A percentile compares a stretch with the other conserved stretches of the same genome.
Conservation (phyloP, 2,888 invertebrate genomes). For the Chymomyza amoena region DNA sequence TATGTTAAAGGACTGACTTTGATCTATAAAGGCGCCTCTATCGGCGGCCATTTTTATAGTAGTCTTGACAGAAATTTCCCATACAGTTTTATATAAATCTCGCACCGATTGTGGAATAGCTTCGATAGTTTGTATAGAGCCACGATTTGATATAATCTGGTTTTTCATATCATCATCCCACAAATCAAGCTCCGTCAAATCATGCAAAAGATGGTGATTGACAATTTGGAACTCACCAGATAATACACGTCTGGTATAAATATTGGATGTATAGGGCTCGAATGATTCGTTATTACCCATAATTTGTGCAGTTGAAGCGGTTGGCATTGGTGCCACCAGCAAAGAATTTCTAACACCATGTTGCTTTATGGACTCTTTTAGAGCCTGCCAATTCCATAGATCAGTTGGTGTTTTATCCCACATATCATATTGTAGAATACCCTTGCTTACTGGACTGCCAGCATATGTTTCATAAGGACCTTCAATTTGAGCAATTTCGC, state of each 20-base stretch:
- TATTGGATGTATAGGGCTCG: constrained; percentile 98
- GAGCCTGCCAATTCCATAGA: constrained; percentile 91
- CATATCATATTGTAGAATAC: constrained; percentile 98
- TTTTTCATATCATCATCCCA: constrained; percentile 99
- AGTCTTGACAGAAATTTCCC: constrained; percentile 97
- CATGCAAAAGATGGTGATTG: constrained; percentile 96
- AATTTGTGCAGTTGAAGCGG: constrained; percentile 99
- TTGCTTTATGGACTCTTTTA: constrained; percentile 91
- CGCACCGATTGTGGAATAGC: constrained; percentile 91
- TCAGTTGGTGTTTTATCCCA: constrained; percentile 93
- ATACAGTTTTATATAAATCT: constrained; percentile 95
- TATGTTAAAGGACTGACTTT: constrained; percentile 98
- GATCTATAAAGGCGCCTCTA: constrained; percentile 98
- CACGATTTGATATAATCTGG: constrained; percentile 92
- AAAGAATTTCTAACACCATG: constrained; percentile 96
- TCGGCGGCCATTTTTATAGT: constrained; percentile 98
- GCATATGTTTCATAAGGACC: constrained; percentile 95
- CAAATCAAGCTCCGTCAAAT: constrained; percentile 92
- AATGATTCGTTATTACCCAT: constrained; percentile 99
- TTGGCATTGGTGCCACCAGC: constrained; percentile 98
- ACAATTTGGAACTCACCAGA: constrained; percentile 98
- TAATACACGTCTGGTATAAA: constrained; percentile 94
- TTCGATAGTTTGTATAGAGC: constrained; percentile 94
- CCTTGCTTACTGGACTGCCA: constrained; percentile 96
- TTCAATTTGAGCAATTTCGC: constrained; percentile 90